Percentiles rank a stretch among this genome's conserved stretches.
Evolutionary conservation across 2,797 vertebrate genomes (phyloP).

Genomic region (Syngnathus rostellatus): DNA sequence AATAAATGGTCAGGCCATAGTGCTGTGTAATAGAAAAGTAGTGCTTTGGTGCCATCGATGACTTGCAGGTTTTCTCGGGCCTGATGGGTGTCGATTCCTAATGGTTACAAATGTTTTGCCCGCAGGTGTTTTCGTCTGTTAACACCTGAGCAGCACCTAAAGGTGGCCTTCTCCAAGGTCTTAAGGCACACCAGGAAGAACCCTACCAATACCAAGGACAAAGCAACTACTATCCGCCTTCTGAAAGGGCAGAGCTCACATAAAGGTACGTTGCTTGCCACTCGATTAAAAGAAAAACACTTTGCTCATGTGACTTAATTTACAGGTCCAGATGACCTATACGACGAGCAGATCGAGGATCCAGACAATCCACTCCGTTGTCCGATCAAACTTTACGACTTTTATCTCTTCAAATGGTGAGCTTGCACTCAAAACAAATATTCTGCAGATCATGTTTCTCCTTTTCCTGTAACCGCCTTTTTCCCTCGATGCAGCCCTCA

Average conservation of each 20-base stretch:
- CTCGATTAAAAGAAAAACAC: background rate
- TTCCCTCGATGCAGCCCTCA: slow-evolving; percentile 76
- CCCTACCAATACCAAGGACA: slow-evolving; percentile 92
- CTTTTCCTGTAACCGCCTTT: background rate
- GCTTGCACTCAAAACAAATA: slow-evolving; percentile 22
- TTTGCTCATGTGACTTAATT: background rate
- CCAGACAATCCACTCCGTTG: slow-evolving; percentile 96
- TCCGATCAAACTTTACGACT: slow-evolving; percentile 98
- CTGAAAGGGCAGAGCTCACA: slow-evolving; percentile 86
- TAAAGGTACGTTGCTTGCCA: slow-evolving; percentile 73
- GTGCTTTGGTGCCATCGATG: background rate
- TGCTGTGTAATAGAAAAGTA: background rate
- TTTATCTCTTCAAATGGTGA: slow-evolving; percentile 99
- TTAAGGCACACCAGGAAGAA: slow-evolving; percentile 98
- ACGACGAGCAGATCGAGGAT: slow-evolving; percentile 94
- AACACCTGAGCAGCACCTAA: slow-evolving; percentile 96
- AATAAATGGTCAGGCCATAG: background rate
- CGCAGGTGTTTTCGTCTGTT: slow-evolving; percentile 90
- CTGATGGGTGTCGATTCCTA: too few species aligned
- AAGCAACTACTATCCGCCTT: slow-evolving; percentile 97
- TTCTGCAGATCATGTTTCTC: background rate
- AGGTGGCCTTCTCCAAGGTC: slow-evolving; percentile 97
- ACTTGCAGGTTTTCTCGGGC: background rate
- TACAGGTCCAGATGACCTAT: slow-evolving; percentile 92
- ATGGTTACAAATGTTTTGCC: background rate